A percentile compares a stretch with the other conserved stretches of the same genome.
phyloP scores from a whole-genome alignment of 2,113 vertebrate species.

The Oryzias celebensis region DNA sequence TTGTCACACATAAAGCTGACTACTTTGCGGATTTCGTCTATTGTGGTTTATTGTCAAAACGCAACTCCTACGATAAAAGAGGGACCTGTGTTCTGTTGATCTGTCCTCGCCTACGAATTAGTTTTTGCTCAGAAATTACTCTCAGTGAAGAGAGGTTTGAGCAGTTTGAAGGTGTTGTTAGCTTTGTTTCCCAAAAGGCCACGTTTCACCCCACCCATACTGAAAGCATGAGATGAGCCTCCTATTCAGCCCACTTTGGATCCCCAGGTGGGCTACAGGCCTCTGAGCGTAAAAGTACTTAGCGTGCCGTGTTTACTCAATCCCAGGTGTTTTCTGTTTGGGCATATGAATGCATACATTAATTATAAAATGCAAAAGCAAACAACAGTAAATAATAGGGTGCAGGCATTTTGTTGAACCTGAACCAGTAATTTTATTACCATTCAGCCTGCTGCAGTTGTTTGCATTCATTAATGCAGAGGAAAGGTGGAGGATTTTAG shows the following conservation, averaged over 20 bases:
- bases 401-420: neutral
- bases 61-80: no score
- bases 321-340: neutral
- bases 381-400: neutral
- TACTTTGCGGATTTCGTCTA: no score
- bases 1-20: no score
- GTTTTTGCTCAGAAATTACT: neutral
- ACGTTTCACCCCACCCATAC: neutral
- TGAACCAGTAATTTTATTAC: neutral
- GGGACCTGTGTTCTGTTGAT: no score
- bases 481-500: neutral
- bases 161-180: neutral
- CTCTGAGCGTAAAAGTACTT: neutral
- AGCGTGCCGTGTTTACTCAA: neutral
- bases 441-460: neutral
- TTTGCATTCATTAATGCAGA: neutral
- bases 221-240: neutral
- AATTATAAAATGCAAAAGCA: neutral
- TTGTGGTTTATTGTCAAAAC: no score
- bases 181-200: neutral
- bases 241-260: neutral
- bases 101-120: no score
- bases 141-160: neutral
- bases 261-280: neutral
- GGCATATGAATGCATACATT: neutral